phyloP scores from a whole-genome alignment of 2,888 invertebrate genomes.

The Metalampra italica region DNA sequence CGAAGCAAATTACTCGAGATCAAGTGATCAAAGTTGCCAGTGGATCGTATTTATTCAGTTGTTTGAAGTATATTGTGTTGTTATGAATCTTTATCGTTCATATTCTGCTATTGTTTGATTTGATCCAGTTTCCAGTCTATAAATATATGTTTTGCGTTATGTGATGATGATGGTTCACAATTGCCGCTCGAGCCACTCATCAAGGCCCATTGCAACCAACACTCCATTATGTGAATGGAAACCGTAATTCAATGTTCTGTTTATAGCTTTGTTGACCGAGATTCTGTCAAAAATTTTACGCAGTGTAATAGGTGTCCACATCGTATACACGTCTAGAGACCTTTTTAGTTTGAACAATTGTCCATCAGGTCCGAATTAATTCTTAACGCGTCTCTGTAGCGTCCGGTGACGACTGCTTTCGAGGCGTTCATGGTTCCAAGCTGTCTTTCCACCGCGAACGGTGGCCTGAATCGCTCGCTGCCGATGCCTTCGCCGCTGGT shows the following conservation, averaged over 20 bases:
- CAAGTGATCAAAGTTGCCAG: conserved; percentile 53
- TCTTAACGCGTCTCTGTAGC: conserved; percentile 66
- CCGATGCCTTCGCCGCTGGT: conserved; percentile 37
- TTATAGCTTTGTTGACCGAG: conserved; percentile 27
- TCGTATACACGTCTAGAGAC: conserved; percentile 44
- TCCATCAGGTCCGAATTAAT: conserved; percentile 69
- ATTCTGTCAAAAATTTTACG: conserved; percentile 29
- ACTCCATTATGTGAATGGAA: conserved; percentile 13
- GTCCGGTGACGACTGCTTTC: conserved; percentile 74
- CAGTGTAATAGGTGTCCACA: conserved; percentile 30
- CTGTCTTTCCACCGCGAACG: conserved; percentile 67
- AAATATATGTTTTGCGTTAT: conserved; percentile 12
- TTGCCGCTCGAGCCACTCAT: conserved; percentile 5
- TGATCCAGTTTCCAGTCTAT: background rate
- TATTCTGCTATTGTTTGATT: background rate
- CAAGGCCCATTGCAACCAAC: conserved; percentile 11
- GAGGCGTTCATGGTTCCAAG: conserved; percentile 61
- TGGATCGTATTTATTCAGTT: conserved; percentile 68
- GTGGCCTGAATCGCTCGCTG: conserved; percentile 62
- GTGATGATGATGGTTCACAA: conserved; percentile 13
- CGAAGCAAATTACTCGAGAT: conserved; percentile 23
- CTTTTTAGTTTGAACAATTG: conserved; percentile 66
- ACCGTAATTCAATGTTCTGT: conserved; percentile 13
- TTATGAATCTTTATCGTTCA: conserved; percentile 3
- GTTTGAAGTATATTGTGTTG: conserved; percentile 46